Conservation (phyloP, 2,888 invertebrate species). For the Drosophila mulleri region DNA sequence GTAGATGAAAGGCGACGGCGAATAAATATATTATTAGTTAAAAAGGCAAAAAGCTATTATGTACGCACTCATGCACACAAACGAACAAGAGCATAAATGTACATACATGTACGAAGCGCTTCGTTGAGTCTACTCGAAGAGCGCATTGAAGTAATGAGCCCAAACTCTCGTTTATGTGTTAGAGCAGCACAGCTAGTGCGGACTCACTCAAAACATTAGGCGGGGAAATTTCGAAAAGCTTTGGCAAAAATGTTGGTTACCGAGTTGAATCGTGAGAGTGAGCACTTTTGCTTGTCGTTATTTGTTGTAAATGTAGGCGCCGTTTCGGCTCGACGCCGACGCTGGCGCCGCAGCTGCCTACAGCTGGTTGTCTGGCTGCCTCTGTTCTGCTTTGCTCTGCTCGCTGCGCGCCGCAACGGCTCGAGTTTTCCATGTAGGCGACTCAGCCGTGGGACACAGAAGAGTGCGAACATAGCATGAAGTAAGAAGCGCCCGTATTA, state of each 20-base stretch:
- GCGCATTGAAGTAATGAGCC: not conserved
- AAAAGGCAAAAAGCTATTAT: conserved; percentile 61
- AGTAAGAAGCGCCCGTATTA: conserved; percentile 80
- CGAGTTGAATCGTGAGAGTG: conserved; percentile 34
- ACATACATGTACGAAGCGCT: not conserved
- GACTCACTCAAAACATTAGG: conserved; percentile 24
- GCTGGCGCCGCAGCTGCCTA: conserved; percentile 51
- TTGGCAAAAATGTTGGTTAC: conserved; percentile 9
- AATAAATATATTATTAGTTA: conserved; percentile 73
- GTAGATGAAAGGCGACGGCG: conserved; percentile 61
- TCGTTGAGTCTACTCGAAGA: conserved; percentile 4
- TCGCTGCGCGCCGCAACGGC: conserved; percentile 42
- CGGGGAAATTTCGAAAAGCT: conserved; percentile 38
- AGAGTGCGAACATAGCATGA: conserved; percentile 84
- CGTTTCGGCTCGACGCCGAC: conserved; percentile 48
- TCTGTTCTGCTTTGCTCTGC: conserved; percentile 7
- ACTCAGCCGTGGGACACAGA: conserved; percentile 84
- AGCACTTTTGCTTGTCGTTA: conserved; percentile 28
- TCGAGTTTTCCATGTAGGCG: conserved; percentile 83
- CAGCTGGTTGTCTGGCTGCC: conserved; percentile 34
- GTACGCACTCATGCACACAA: conserved; percentile 32
- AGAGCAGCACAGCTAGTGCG: conserved; percentile 48
- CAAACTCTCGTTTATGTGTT: conserved; percentile 8
- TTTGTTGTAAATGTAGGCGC: conserved; percentile 51
- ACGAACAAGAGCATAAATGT: not conserved